Base-by-base conservation (phyloP, 2,797 vertebrate genomes). In the Alcedo atthis region DNA sequence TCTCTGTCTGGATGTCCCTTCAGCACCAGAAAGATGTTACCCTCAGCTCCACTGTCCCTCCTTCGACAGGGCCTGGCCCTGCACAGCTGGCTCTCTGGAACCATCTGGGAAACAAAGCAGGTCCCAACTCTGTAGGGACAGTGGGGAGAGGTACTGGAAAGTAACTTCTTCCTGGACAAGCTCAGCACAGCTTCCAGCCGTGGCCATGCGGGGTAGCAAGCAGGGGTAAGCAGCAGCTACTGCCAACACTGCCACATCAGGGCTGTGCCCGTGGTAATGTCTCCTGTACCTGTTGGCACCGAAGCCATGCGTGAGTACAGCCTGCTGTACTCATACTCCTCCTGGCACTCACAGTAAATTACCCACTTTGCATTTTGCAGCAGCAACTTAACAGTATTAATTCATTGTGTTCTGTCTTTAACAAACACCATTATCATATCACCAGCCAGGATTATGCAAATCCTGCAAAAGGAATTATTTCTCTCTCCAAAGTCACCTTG, bases 341-440 rank as follows among this genome's bases (percentile, higher is more conserved):
- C 93, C 93, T 95, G 85, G 53, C 37, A 45, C 88, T 75, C 92
- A 91, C 95, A 88, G 93, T 94, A 97, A 97, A 97, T 97, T 96
- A 97, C 94, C 96, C 96, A 95, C 96, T 97, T 97, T 97, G 96
- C 97, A 97, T 97, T 97, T 97, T 94, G 94, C 95, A 94, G 97
- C 89, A 96, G 96, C 96, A 97, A 97, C 96, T 97, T 97, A 97
- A 97, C 95, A 89, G 96, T 97, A 97, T 97, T 97, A 97, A 98
- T 98, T 97, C 97, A 97, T 96, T 97, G 97, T 95, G 95, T 95
- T 97, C 97, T 97, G 96, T 97, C 97, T 98, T 98, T 98, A 98
- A 97, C 97, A 98, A 98, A 98, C 97, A 98, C 96, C 88, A 97
- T 97, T 97, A 98, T 97, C 97, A 97, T 97, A 97, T 97, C 96